Evolutionary conservation across 1,140 invertebrate species (phyloP), one percentile per base, ranked within the genome.

Genomic region (Caenorhabditis inopinata): DNA sequence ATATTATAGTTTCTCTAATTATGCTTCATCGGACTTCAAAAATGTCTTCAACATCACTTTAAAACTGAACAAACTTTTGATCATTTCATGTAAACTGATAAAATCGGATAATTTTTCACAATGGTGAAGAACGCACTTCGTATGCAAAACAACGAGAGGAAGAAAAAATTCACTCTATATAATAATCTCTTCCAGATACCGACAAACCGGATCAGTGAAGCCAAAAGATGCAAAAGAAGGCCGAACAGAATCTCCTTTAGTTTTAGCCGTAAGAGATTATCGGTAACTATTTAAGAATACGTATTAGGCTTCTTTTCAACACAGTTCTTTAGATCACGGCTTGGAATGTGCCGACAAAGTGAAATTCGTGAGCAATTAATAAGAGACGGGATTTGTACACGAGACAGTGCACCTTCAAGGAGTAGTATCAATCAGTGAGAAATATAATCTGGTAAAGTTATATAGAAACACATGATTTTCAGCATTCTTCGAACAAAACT

Each of bases 181-280:
- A 12, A 74, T 29, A 1, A 46, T 21, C 6, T 27, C 12, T 77
- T 81, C 62, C 74, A 86, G 85, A 84, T 87, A 84, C 76, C 87
- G 86, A 5, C 76, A 78, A 27, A 87, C 86, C 16, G 86, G 86
- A 12, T 84, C 85, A 7, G 85, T 87, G 5, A 58, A 78, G 27
- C 86, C 86, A 49, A 87, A 87, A 78, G 86, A 87, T 74, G 87
- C 86, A 2, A 87, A 87, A 78, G 86, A 87, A 74, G 83, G 84
- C 3, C 78, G 86, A 27, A 73, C 82, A 16, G 86, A 87, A 76
- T 85, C 83, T 21, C 86, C 87, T n/a, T 74, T 87, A 35, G 86
- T 87, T 2, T 73, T 77, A 21, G 86, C 86, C 9, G 87, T 87
- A 73, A 79, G 86, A 29, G 84, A 86, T 48, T 87, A 87, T 76